Conservation (phyloP, 2,797 vertebrate genomes). For the Myotis vivesi region DNA sequence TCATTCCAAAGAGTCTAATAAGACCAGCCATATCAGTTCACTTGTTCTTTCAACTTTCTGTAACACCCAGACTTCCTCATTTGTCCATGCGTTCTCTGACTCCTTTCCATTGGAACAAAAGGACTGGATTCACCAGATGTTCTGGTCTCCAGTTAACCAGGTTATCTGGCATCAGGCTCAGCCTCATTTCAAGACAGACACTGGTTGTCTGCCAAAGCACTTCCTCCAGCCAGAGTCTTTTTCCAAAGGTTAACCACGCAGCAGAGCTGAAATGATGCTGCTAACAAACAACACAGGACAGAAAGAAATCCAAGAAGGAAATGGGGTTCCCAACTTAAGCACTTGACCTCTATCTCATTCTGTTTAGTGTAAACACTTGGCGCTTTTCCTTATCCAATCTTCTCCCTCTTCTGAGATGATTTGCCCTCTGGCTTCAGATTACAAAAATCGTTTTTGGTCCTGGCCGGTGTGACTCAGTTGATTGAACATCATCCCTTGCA, state of each 20-base stretch:
- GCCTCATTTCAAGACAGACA: background rate
- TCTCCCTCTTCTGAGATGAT: conserved; percentile 43
- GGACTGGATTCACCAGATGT: background rate
- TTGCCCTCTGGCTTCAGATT: conserved; percentile 60
- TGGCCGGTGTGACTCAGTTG: background rate
- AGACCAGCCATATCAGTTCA: background rate
- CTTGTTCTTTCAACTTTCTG: background rate
- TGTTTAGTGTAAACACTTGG: background rate
- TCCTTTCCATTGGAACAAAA: conserved; percentile 23
- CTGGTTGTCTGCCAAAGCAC: background rate
- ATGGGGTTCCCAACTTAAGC: background rate
- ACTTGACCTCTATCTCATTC: background rate
- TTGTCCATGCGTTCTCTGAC: background rate
- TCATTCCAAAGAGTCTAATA: background rate
- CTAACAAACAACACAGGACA: background rate
- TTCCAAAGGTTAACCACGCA: background rate
- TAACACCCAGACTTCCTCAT: background rate
- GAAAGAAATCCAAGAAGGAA: background rate
- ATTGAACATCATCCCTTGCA: background rate
- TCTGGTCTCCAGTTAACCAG: background rate
- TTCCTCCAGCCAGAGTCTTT: background rate
- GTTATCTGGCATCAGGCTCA: background rate
- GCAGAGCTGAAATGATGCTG: background rate
- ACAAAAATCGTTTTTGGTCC: conserved; percentile 23
- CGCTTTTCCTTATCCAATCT: conserved; percentile 23